These are phyloP conservation scores for Pollimyrus isidori DNA, from an alignment of 2,113 vertebrate genomes.

Conservation along the genomic window DNA sequence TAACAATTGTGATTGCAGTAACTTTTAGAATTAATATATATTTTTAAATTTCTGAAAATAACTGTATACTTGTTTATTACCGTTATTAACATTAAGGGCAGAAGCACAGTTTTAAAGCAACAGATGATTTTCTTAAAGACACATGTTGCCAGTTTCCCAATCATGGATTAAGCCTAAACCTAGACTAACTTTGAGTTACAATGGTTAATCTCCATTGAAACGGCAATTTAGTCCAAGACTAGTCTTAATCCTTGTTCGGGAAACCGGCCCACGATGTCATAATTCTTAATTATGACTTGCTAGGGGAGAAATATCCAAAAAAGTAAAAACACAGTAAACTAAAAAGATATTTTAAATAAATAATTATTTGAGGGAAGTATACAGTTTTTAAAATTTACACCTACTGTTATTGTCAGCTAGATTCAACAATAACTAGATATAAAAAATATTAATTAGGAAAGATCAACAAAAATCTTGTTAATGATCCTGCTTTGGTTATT, in stretches of 20 bases:
- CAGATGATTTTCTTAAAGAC: background rate
- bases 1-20: background rate
- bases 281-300: background rate
- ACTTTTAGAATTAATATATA: background rate
- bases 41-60: background rate
- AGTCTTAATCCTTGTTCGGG: too few species aligned
- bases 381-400: background rate
- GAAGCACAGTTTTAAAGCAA: background rate
- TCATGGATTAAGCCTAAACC: too few species aligned
- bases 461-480: background rate
- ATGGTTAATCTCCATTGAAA: too few species aligned
- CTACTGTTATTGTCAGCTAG: background rate
- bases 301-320: background rate
- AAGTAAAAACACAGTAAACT: background rate
- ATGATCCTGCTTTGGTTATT: conserved; percentile 6
- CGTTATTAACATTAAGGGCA: background rate
- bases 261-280: background rate
- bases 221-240: too few species aligned
- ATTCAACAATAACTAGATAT: background rate
- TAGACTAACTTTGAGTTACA: too few species aligned
- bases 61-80: background rate
- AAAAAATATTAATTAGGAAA: background rate
- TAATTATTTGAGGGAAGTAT: background rate
- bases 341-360: background rate
- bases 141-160: too few species aligned